Evolutionary conservation across 1,140 invertebrate species (phyloP), one percentile per base, ranked within the genome.

Genomic region (Drosophila burlai): DNA sequence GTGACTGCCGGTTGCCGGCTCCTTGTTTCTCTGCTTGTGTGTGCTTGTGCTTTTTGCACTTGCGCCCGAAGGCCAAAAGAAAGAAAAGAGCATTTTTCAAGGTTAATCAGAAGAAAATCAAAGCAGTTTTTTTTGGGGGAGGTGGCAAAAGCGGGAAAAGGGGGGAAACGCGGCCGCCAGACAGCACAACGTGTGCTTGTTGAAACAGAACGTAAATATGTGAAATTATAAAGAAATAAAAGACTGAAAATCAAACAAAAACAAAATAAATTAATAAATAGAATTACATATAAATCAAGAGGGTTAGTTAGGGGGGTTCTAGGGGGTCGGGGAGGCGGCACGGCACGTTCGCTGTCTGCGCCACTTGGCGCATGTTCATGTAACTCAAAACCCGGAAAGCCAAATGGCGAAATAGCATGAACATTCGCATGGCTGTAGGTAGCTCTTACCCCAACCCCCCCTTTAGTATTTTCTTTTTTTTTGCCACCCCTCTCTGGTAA

Each of bases 351-450:
- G 38, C 11, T 76, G 69, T 75, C 62, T 75, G 74, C 40, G 49
- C 36, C 73, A 60, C 64, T 76, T 84, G 75, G 75, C 80, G 85
- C 77, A 80, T 83, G 84, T 84, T 80, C 69, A 69, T 90, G 81
- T 80, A 90, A 90, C 63, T 85, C 43, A 75, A 81, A 91, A 90
- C 85, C 85, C 85, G 85, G 85, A 90, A 90, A 85, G 55, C 75
- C 54, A 85, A 85, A 82, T 86, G 68, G 72, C 81, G 78, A 76
- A 84, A 87, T 69, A 78, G 69, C 84, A 87, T 89, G 84, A 84
- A 89, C 83, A 83, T 54, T 60, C 26, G 68, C 54, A 52, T 57
- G 49, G 60, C 81, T 83, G 8, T 64, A 76, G 81, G 16, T 13
- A 31, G 6, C 38, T n/a, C 10, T 21, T 24, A 9, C 11, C 9